Evolutionary conservation across 2,113 vertebrate genomes (phyloP).

Genomic region (Megaceryle maxima): DNA sequence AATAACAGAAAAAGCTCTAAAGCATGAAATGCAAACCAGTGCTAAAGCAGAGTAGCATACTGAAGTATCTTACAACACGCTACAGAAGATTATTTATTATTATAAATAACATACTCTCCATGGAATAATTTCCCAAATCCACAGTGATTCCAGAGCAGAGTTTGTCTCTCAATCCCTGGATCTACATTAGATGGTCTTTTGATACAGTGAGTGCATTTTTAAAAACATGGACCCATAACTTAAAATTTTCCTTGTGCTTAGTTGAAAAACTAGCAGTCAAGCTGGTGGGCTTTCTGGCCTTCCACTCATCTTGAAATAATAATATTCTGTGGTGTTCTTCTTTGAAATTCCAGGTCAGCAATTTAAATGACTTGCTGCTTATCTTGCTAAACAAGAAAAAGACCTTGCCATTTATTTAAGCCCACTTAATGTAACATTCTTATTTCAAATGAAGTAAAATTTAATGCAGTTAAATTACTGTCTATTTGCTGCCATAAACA

Average conservation of each 20-base stretch:
- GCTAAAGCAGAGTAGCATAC: not conserved
- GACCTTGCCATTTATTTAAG: constrained; percentile 60
- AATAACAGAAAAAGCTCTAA: not conserved
- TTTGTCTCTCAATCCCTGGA: not conserved
- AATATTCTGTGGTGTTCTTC: not conserved
- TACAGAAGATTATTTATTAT: not conserved
- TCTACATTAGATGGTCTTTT: not conserved
- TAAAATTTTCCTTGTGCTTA: not conserved
- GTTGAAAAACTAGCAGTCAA: not conserved
- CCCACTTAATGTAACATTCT: constrained; percentile 70
- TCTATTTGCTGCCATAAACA: constrained; percentile 75
- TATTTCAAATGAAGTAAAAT: constrained; percentile 74
- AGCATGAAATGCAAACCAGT: not conserved
- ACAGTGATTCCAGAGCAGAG: not conserved
- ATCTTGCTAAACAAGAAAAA: constrained; percentile 62
- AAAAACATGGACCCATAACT: not conserved
- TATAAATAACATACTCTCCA: not conserved
- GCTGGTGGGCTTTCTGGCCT: not conserved
- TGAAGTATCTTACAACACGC: not conserved
- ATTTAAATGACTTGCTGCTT: constrained; percentile 48
- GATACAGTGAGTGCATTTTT: not conserved
- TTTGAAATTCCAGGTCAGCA: constrained; percentile 36
- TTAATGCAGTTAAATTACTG: constrained; percentile 75
- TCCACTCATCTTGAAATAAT: not conserved
- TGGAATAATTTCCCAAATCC: not conserved